Conservation (phyloP, 2,113 vertebrate genomes). For the Sula dactylatra region DNA sequence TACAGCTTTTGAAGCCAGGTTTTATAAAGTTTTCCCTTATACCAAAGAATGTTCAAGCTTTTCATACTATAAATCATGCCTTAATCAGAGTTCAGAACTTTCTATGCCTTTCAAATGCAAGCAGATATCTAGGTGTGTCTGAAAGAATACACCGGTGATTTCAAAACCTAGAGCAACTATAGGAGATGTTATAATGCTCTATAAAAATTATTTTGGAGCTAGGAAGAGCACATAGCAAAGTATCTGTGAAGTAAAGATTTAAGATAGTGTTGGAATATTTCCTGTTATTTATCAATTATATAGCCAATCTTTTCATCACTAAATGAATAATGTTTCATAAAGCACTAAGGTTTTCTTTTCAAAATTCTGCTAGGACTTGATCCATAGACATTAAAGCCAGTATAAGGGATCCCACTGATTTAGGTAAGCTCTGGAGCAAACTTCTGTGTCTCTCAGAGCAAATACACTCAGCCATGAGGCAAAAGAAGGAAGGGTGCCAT, state of each 20-base stretch:
- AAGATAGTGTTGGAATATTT: background rate
- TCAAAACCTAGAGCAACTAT: background rate
- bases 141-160: background rate
- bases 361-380: background rate
- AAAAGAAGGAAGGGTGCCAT: background rate
- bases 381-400: background rate
- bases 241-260: background rate
- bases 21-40: conserved; percentile 18
- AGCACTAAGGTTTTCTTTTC: background rate
- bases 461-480: background rate
- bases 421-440: background rate
- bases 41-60: conserved; percentile 40
- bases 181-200: background rate
- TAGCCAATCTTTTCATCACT: background rate
- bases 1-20: conserved; percentile 37
- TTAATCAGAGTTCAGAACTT: conserved; percentile 41
- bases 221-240: background rate
- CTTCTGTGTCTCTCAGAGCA: background rate
- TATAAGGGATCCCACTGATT: background rate
- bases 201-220: background rate
- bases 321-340: background rate
- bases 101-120: conserved; percentile 5
- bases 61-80: conserved; percentile 39
- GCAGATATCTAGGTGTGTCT: background rate
- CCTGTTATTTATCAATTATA: background rate